Conservation (phyloP, 23 tunicate species). For the Styela plicata region DNA sequence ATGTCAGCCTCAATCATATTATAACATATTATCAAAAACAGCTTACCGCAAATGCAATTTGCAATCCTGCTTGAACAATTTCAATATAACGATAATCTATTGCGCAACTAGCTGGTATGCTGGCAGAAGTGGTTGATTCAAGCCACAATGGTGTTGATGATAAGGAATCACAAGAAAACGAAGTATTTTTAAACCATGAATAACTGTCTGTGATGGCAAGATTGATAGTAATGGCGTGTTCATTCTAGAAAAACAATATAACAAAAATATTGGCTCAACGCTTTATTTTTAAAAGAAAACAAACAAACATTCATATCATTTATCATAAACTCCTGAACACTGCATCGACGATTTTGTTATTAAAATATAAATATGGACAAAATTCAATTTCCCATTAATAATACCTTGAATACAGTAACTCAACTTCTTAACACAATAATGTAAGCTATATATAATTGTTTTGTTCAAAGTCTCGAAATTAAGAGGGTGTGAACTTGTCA, state of each 20-base stretch:
- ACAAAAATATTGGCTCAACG: too few species aligned
- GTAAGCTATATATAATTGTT: too few species aligned
- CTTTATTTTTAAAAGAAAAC: too few species aligned
- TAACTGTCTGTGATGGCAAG: slow-evolving; percentile 51
- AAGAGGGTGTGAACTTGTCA: too few species aligned
- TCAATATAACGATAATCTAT: slow-evolving; percentile 68
- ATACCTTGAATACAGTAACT: too few species aligned
- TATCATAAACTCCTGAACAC: too few species aligned
- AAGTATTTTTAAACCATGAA: slow-evolving; percentile 60
- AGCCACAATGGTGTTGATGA: slow-evolving; percentile 5
- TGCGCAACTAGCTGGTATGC: slow-evolving; percentile 17
- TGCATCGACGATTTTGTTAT: too few species aligned
- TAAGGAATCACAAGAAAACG: slow-evolving; percentile 25
- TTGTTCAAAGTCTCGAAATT: too few species aligned
- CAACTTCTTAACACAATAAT: too few species aligned
- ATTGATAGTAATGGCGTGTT: slow-evolving; percentile 40
- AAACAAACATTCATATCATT: too few species aligned
- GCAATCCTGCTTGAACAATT: slow-evolving; percentile 56
- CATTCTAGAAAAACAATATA: slow-evolving; percentile 30
- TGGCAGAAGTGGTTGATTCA: background rate
- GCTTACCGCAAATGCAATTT: slow-evolving; percentile 62
- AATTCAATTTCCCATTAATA: too few species aligned
- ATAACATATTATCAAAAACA: background rate
- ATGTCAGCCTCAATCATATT: background rate
- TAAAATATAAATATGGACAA: too few species aligned